These are phyloP conservation scores for Botia almorhae DNA, from an alignment of 2,797 vertebrate genomes.

Conservation along the genomic window DNA sequence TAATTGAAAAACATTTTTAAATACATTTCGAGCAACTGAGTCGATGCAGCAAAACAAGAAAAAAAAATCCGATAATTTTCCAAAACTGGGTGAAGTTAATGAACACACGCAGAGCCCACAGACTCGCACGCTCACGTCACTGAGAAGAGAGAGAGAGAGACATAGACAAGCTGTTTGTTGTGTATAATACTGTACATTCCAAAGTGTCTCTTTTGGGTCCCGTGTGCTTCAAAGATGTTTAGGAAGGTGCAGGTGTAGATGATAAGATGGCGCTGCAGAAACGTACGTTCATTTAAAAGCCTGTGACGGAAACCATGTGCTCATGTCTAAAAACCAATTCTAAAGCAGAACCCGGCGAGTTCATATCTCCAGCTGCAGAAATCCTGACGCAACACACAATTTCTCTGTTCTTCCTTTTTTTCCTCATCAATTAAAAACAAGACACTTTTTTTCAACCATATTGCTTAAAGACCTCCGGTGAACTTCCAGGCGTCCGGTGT, in stretches of 20 bases:
- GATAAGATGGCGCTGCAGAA: too few relatives aligned
- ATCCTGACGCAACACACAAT: too few relatives aligned
- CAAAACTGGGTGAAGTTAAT: slow-evolving; percentile 4
- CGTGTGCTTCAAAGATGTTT: slow-evolving; percentile 25
- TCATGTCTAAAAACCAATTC: neutral
- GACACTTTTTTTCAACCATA: neutral
- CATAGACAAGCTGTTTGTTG: neutral
- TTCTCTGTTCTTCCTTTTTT: neutral
- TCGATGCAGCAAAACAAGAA: slow-evolving; percentile 35
- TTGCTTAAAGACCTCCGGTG: slow-evolving; percentile 4
- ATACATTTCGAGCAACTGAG: slow-evolving; percentile 57
- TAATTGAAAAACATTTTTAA: slow-evolving; percentile 65
- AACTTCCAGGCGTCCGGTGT: neutral
- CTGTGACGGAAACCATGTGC: neutral
- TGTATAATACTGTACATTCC: neutral
- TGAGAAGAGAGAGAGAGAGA: neutral
- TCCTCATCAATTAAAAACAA: slow-evolving; percentile 22
- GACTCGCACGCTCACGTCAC: neutral
- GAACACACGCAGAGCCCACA: neutral
- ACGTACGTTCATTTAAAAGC: too few relatives aligned
- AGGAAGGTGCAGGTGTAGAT: neutral
- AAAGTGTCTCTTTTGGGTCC: slow-evolving; percentile 35
- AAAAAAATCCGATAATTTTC: slow-evolving; percentile 12
- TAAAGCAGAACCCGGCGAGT: neutral
- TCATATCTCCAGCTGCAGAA: neutral